Conservation (phyloP, 2,888 invertebrate species). For the Endotricha flammealis region DNA sequence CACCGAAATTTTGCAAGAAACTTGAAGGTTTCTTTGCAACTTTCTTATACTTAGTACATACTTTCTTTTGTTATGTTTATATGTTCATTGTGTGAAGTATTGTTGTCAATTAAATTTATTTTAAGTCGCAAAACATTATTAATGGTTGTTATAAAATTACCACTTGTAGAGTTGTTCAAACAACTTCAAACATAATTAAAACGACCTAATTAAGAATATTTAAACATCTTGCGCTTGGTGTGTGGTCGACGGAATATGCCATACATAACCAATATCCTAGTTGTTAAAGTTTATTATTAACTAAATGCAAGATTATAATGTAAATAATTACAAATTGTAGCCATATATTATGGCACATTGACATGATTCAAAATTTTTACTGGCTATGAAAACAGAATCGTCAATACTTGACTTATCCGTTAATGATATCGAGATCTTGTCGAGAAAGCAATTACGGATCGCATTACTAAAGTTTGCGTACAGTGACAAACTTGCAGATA, state of each 20-base stretch:
- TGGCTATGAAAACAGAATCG: background rate
- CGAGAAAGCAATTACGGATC: constrained; percentile 50
- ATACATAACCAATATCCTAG: too few relatives aligned
- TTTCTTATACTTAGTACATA: constrained; percentile 28
- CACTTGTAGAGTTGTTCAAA: too few relatives aligned
- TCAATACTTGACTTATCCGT: too few relatives aligned
- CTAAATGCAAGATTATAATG: too few relatives aligned
- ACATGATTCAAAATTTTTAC: too few relatives aligned
- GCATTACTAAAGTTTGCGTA: constrained; percentile 49
- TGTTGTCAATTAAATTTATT: constrained; percentile 16
- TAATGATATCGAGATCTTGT: constrained; percentile 12
- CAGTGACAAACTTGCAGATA: constrained; percentile 60
- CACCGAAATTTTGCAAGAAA: constrained; percentile 27
- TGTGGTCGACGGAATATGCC: too few relatives aligned
- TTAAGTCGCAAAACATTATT: constrained; percentile 9
- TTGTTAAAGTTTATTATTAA: too few relatives aligned
- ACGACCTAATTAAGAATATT: too few relatives aligned
- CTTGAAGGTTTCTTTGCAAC: constrained; percentile 21
- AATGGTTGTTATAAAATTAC: background rate
- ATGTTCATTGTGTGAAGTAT: constrained; percentile 23
- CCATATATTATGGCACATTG: too few relatives aligned
- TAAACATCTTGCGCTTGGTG: too few relatives aligned
- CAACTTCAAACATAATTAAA: too few relatives aligned
- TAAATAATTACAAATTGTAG: too few relatives aligned
- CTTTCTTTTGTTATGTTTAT: constrained; percentile 25